A percentile compares a stretch with the other conserved stretches of the same genome.
phyloP scores from a whole-genome alignment of 2,797 vertebrate species.

The Euphonia xanthogaster region DNA sequence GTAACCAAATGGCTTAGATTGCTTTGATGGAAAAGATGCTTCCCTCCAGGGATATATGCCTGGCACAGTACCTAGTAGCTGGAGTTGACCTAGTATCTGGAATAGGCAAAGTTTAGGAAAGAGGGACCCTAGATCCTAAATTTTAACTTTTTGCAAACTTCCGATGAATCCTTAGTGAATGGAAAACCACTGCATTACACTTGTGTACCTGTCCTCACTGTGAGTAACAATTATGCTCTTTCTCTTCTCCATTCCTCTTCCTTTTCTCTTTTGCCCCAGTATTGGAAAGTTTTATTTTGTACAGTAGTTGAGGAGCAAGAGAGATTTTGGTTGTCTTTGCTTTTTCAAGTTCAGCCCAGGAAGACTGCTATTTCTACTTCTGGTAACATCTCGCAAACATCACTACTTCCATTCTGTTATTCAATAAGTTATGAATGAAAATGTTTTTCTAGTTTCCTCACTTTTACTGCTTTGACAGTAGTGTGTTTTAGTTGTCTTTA shows the following conservation, averaged over 20 bases:
- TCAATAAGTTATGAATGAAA: not conserved
- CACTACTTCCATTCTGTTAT: not conserved
- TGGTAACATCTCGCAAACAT: not conserved
- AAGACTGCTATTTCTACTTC: not conserved
- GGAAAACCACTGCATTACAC: not conserved
- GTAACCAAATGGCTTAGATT: slow-evolving; percentile 52
- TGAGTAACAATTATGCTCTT: not conserved
- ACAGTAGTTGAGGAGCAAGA: not conserved
- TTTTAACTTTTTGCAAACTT: not conserved
- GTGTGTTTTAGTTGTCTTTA: not conserved
- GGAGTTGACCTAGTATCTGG: not conserved
- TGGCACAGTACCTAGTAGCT: not conserved
- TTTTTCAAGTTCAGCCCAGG: not conserved
- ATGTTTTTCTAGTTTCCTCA: not conserved
- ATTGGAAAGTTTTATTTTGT: not conserved
- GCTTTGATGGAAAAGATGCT: slow-evolving; percentile 11
- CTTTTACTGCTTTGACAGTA: not conserved
- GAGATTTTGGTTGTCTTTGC: not conserved
- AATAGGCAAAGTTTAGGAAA: not conserved
- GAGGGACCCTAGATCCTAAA: not conserved
- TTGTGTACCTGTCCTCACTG: not conserved
- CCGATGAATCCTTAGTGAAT: not conserved
- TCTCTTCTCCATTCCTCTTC: not conserved
- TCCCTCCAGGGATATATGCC: not conserved
- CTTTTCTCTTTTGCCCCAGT: not conserved